A percentile compares a stretch with the other conserved stretches of the same genome.
Conservation (phyloP, 2,797 vertebrate species). For the Acanthiza pusilla region DNA sequence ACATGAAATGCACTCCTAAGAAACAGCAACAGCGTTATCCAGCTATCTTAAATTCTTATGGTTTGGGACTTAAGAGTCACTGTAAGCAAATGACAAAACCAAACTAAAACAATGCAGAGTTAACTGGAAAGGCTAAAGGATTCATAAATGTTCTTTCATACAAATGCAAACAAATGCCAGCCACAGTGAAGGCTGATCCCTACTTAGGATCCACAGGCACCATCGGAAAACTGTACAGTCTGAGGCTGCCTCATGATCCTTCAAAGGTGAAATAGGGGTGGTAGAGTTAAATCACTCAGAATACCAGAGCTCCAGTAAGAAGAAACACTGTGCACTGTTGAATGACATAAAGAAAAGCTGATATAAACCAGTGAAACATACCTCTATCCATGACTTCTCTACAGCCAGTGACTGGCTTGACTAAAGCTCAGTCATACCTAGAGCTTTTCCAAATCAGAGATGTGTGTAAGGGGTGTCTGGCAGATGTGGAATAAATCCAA, state of each 20-base stretch:
- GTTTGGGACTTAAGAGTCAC: not conserved
- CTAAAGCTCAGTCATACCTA: not conserved
- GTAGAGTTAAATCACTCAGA: not conserved
- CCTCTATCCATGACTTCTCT: not conserved
- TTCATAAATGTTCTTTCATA: not conserved
- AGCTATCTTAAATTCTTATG: not conserved
- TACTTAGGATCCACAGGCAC: not conserved
- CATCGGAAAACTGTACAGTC: not conserved
- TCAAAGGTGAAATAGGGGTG: not conserved
- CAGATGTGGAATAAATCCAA: conserved; percentile 37
- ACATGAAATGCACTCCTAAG: not conserved
- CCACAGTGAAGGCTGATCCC: not conserved
- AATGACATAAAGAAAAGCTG: not conserved
- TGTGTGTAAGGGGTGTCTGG: not conserved
- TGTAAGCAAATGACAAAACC: not conserved
- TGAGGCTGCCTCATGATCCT: not conserved
- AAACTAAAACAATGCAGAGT: not conserved
- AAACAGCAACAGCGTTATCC: not conserved
- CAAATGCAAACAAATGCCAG: not conserved
- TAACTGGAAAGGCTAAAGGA: not conserved
- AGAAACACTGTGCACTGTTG: not conserved
- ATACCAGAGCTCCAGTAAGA: not conserved
- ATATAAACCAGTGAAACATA: not conserved
- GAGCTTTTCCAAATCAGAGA: not conserved
- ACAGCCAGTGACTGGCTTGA: not conserved